phyloP scores from a whole-genome alignment of 2,797 vertebrate species.

The Bufotes viridis region DNA sequence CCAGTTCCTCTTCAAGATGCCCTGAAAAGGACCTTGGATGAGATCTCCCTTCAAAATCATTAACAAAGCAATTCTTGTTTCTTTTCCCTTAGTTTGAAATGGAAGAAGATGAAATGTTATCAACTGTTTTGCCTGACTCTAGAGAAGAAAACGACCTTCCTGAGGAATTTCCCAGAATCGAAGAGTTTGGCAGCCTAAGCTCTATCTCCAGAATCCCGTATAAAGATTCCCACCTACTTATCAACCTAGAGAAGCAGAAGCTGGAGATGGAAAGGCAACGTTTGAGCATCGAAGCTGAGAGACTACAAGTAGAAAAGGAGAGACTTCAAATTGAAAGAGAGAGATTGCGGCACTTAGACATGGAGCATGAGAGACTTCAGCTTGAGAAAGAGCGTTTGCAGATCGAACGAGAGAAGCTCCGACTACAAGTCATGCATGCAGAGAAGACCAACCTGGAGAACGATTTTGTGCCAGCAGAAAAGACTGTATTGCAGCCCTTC shows the following conservation, averaged over 20 bases:
- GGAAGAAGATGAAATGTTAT: constrained; percentile 89
- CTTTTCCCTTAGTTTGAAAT: constrained; percentile 76
- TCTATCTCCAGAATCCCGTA: constrained; percentile 81
- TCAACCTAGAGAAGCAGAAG: constrained; percentile 88
- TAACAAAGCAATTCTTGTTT: neutral
- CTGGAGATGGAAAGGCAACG: constrained; percentile 90
- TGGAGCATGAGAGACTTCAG: constrained; percentile 84
- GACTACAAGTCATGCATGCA: constrained; percentile 71
- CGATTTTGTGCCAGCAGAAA: constrained; percentile 74
- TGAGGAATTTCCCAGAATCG: constrained; percentile 82
- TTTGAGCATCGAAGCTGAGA: constrained; percentile 86
- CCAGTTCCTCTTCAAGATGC: neutral
- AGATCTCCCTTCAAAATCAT: neutral
- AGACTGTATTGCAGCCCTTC: constrained; percentile 76
- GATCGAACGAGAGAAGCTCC: constrained; percentile 83
- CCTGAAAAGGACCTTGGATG: neutral
- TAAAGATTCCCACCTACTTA: constrained; percentile 80
- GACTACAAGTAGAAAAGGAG: constrained; percentile 89
- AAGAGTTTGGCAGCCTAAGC: constrained; percentile 83
- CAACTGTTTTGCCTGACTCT: constrained; percentile 86
- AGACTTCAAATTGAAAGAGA: constrained; percentile 88
- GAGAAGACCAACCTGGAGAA: constrained; percentile 74
- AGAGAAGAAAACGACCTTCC: constrained; percentile 83
- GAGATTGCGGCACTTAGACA: constrained; percentile 81
- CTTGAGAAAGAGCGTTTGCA: constrained; percentile 86